These are phyloP conservation scores for Cercopithecus mona DNA, from an alignment of 2,113 vertebrate genomes.

Conservation along the genomic window DNA sequence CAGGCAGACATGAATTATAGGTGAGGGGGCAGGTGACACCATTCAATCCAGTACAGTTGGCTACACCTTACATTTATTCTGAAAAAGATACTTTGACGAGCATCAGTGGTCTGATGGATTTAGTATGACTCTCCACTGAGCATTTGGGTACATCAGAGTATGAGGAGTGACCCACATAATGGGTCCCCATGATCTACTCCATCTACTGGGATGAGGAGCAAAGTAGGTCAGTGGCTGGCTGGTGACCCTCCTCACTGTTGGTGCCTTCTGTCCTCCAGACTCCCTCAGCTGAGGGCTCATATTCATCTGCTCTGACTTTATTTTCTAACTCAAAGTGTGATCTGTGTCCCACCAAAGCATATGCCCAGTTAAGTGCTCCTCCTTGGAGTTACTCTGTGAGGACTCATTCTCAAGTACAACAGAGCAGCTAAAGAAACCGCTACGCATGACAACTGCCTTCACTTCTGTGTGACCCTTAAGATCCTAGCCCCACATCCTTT, in stretches of 20 bases:
- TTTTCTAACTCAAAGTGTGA: background rate
- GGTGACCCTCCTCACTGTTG: too few species aligned
- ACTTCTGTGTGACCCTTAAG: background rate
- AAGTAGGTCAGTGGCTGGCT: background rate
- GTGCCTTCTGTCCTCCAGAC: background rate
- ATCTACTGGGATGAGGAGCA: too few species aligned
- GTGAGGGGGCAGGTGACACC: background rate
- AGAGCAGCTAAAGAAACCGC: background rate
- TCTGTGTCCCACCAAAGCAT: background rate
- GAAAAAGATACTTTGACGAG: background rate
- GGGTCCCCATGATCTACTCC: background rate
- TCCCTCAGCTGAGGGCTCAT: background rate
- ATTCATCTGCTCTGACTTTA: background rate
- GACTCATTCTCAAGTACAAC: background rate
- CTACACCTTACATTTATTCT: background rate
- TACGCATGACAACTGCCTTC: accelerated
- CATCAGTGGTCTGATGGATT: background rate
- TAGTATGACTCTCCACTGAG: background rate
- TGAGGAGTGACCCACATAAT: background rate
- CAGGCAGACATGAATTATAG: too few species aligned
- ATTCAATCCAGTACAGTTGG: background rate
- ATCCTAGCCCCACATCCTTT: background rate
- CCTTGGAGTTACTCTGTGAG: background rate
- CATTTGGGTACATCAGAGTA: background rate
- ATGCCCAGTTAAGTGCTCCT: background rate